A percentile compares a stretch with the other conserved stretches of the same genome.
Conservation (phyloP, 2,797 vertebrate genomes). For the Labeo calbasu region DNA sequence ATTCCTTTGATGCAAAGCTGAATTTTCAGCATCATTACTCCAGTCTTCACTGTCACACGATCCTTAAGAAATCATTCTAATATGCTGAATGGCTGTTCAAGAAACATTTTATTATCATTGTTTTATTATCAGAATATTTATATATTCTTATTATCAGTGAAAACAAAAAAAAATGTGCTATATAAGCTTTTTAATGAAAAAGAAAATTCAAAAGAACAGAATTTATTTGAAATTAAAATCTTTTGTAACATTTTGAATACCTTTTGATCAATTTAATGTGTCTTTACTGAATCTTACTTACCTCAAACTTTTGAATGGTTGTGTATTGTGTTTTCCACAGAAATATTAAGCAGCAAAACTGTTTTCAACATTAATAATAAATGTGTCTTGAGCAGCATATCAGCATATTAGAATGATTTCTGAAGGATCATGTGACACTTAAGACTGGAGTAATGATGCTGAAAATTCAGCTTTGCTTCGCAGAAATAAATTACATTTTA, state of each 20-base stretch:
- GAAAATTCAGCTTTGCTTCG: too few relatives aligned
- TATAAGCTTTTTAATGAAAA: not conserved
- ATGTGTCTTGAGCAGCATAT: too few relatives aligned
- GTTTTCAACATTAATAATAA: not conserved
- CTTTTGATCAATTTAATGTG: not conserved
- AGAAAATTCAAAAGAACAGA: not conserved
- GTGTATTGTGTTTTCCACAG: not conserved
- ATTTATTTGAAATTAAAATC: not conserved
- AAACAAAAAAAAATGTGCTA: not conserved
- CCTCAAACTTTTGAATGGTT: not conserved
- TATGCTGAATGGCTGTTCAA: not conserved
- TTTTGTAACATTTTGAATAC: not conserved
- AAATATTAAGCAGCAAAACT: not conserved
- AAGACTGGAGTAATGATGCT: too few relatives aligned
- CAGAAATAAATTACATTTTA: too few relatives aligned
- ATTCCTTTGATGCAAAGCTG: not conserved
- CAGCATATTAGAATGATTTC: too few relatives aligned
- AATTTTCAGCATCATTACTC: not conserved
- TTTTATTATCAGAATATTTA: too few relatives aligned
- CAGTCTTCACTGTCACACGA: not conserved
- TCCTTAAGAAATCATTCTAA: not conserved
- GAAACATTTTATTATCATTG: too few relatives aligned
- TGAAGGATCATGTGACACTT: too few relatives aligned
- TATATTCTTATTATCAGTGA: not conserved
- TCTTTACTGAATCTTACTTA: not conserved